Evolutionary conservation across 1,140 invertebrate genomes (phyloP), one percentile per base, ranked within the genome.

Genomic region (Diorhabda sublineata): DNA sequence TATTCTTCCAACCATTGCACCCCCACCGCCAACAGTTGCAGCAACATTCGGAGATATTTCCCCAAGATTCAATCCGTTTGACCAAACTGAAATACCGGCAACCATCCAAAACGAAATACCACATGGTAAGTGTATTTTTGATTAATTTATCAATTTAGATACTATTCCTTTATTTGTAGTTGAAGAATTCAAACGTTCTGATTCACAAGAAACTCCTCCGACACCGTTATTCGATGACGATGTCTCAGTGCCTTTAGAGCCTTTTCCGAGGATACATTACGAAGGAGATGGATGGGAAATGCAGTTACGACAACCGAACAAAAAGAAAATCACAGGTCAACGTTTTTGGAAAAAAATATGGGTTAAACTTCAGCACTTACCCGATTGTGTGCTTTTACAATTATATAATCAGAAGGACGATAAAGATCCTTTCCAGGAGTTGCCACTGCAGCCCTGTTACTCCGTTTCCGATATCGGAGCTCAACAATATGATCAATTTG

Each of bases 261-360:
- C 94, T 41, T 99, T 97, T 81, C 93, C 93, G 3, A 86, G 95
- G 62, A 87, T 90, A 2, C 87, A 87, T 58, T 95, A 92, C 75
- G 82, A 83, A 0, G 94, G 89, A 0, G 89, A 94, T n/a, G 94
- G 94, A 41, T 99, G 97, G 96, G 96, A 98, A 79, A 93, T 99
- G 90, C 93, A 98, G 69, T 83, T 99, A 44, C 85, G 97, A 9
- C 94, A 98, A 77, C 97, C 97, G 4, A 96, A 95, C 74, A 99
- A 99, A 81, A 99, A 99, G 86, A 98, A 98, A 82, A 94, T 99
- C 67, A 98, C 97, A 0, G 94, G 94, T 4, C 94, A 96, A 77
- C 86, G 96, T 69, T 99, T 95, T 81, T 99, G 98, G 98, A 99
- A 99, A 83, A 97, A 98, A 79, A 92, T 98, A 56, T 97, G 91